Evolutionary conservation across 1,140 invertebrate species (phyloP).

Genomic region (Macrosteles quadrilineatus): DNA sequence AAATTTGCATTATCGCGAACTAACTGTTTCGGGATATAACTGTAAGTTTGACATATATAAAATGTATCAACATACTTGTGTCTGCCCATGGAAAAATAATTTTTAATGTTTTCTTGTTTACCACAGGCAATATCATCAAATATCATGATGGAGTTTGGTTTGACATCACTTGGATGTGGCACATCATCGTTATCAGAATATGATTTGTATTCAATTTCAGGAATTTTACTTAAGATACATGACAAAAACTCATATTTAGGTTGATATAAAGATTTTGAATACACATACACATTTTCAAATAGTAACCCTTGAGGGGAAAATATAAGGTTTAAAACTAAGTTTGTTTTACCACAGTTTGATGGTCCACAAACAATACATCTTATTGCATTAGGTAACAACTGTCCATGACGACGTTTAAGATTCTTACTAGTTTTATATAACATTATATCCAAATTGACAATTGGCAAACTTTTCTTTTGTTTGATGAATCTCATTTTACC

Average conservation of each 20-base stretch:
- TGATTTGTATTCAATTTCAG: slow-evolving; percentile 31
- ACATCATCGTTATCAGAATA: slow-evolving; percentile 32
- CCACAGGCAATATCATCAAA: slow-evolving; percentile 48
- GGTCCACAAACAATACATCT: slow-evolving; percentile 44
- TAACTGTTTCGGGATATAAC: slow-evolving; percentile 49
- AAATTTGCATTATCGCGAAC: slow-evolving; percentile 50
- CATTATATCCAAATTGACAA: background rate
- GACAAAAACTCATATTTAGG: slow-evolving; percentile 46
- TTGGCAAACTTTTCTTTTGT: background rate
- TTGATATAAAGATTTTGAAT: slow-evolving; percentile 49
- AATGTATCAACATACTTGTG: slow-evolving; percentile 49
- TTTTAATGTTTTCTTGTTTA: slow-evolving; percentile 29
- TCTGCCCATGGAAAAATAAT: slow-evolving; percentile 49
- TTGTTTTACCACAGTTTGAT: slow-evolving; percentile 49
- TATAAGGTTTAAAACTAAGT: slow-evolving; percentile 45
- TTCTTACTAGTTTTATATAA: background rate
- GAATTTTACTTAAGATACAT: slow-evolving; percentile 41
- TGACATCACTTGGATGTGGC: slow-evolving; percentile 34
- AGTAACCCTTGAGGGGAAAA: slow-evolving; percentile 44
- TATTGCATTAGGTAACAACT: slow-evolving; percentile 40
- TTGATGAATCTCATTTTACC: slow-evolving; percentile 16
- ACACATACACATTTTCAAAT: slow-evolving; percentile 51
- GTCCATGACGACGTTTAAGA: slow-evolving; percentile 34
- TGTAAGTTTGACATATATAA: slow-evolving; percentile 50
- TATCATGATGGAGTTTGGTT: slow-evolving; percentile 46